These are phyloP conservation scores for Copidosoma floridanum DNA, from an alignment of 1,140 invertebrate species.

Conservation along the genomic window DNA sequence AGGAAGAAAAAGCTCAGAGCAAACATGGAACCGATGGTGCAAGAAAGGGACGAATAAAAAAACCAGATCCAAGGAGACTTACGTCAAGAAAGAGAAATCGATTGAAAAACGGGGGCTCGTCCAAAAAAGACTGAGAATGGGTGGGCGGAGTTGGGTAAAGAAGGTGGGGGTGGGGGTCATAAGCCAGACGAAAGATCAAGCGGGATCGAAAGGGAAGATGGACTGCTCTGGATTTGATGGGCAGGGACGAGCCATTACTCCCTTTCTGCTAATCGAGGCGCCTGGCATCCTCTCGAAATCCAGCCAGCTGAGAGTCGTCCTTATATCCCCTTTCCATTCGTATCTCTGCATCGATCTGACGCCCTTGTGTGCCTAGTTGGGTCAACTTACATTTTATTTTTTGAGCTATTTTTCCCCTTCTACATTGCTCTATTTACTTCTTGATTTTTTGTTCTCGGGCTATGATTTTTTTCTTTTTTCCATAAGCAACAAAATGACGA, in stretches of 20 bases:
- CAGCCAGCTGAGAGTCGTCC: constrained; percentile 5
- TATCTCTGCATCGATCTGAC: not conserved
- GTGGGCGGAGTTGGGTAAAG: not conserved
- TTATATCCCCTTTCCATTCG: constrained; percentile 1
- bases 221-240: constrained; percentile 34
- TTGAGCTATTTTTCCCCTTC: constrained; percentile 4
- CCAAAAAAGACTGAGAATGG: not conserved
- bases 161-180: too few relatives aligned
- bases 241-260: constrained; percentile 29
- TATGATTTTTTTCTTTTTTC: too few relatives aligned
- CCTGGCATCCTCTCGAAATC: constrained; percentile 26
- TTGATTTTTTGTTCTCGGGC: too few relatives aligned
- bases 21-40: not conserved
- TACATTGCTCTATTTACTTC: not conserved
- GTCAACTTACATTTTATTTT: not conserved
- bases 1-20: not conserved
- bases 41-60: not conserved
- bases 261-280: constrained; percentile 12
- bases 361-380: not conserved
- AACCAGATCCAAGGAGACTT: too few relatives aligned
- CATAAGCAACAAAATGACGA: too few relatives aligned
- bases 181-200: not conserved
- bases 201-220: not conserved
- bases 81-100: not conserved
- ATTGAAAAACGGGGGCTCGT: not conserved